Base-by-base conservation (phyloP, 2,888 invertebrate species). In the Stegophylla sp. region DNA sequence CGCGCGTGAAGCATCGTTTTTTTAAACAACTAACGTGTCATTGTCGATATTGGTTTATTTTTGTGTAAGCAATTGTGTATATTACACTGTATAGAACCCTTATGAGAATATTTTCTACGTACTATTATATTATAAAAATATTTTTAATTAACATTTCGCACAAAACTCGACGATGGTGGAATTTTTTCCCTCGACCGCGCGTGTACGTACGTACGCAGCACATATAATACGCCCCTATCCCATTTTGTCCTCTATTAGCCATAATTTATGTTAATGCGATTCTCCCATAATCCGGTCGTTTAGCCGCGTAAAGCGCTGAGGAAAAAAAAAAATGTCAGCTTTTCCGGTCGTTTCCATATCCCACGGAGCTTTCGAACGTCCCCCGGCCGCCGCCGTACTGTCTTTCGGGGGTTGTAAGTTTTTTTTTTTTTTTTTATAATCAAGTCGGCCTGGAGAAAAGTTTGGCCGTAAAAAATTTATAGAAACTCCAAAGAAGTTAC, bases 241-340 rank as follows among this genome's bases (percentile, higher is more conserved):
- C 63, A 34, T 73, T 61, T 73, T 28, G 26, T 61, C 45, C 23
- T 73, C 43, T 43, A 61, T 45, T 59, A 26, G n/a, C 59, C 26
- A 56, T 76, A 76, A 76, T 76, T 76, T 76, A 76, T 76, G 75
- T 66, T 76, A 76, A 76, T 66, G 64, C 53, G 53, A 76, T 76
- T 66, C 75, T 41, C 51, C 23, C 53, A 53, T 66, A 76, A 76
- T 76, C 75, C 75, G 66, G 64, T 41, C 75, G 75, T 76, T 76
- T 76, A 76, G 75, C 41, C 51, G 53, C 64, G 13, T 41, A 26
- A 53, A 66, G 23, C 64, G 75, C 41, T n/a, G n/a, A 23, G 53
- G 51, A 75, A 59, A 26, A 51, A 53, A 59, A 26, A 26, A 51
- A 66, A 48, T 66, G 53, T 66, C 53, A 43, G 64, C 64, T 23